A percentile compares a stretch with the other conserved stretches of the same genome.
Evolutionary conservation across 2,113 vertebrate species (phyloP).

Genomic region (Macaca nemestrina): DNA sequence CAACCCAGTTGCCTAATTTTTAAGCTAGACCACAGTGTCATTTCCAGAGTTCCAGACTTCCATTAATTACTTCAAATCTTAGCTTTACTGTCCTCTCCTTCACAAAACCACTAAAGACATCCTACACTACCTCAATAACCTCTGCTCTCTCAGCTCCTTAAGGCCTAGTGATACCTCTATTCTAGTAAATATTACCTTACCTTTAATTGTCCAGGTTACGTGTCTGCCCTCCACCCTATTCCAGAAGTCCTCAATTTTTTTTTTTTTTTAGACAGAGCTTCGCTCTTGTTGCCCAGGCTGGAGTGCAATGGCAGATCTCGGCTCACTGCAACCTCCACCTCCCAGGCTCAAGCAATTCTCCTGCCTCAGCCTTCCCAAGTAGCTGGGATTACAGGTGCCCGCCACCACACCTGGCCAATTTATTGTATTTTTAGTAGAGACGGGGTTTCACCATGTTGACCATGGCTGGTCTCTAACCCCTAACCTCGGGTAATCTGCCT

Average conservation of each 20-base stretch:
- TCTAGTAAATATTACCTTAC: neutral
- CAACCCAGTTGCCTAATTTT: neutral
- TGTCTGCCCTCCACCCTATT: neutral
- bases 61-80: neutral
- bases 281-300: too few species aligned
- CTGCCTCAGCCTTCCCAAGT: too few species aligned
- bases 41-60: neutral
- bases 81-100: neutral
- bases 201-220: neutral
- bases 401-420: too few species aligned
- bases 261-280: too few species aligned
- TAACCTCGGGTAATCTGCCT: too few species aligned
- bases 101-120: neutral
- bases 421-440: too few species aligned
- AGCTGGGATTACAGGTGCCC: too few species aligned
- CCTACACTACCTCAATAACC: neutral
- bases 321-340: too few species aligned
- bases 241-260: neutral
- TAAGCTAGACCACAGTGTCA: neutral
- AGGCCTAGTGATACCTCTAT: neutral
- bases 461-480: too few species aligned
- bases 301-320: too few species aligned
- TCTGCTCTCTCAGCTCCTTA: neutral
- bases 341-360: too few species aligned
- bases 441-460: too few species aligned